Percentiles rank a stretch among this genome's conserved stretches.
These are phyloP conservation scores for Conus canariensis DNA, from an alignment of 2,888 invertebrate genomes.

Conservation along the genomic window DNA sequence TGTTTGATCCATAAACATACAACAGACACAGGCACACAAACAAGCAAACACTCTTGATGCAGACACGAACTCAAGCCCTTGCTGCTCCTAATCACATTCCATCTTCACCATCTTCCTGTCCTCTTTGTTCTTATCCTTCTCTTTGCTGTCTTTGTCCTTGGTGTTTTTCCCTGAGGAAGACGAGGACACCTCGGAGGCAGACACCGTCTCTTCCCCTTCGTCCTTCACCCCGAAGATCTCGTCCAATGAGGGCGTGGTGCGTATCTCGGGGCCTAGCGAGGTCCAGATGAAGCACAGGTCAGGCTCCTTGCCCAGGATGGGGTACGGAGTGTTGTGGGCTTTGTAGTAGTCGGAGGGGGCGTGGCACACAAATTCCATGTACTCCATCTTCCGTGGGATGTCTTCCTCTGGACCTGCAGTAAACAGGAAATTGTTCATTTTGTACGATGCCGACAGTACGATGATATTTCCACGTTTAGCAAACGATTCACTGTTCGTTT, in stretches of 20 bases:
- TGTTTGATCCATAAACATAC: no score
- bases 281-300: conserved; percentile 77
- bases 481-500: no score
- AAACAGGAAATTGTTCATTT: conserved; percentile 46
- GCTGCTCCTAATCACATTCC: conserved; percentile 32
- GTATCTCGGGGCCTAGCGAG: conserved; percentile 71
- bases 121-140: conserved; percentile 45
- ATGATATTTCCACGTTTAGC: no score
- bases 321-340: conserved; percentile 88
- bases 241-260: conserved; percentile 67
- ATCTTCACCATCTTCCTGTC: conserved; percentile 39
- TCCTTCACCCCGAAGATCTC: conserved; percentile 70
- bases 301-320: conserved; percentile 77
- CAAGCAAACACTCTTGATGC: no score
- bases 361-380: conserved; percentile 95
- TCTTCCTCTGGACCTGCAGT: conserved; percentile 92
- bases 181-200: background rate
- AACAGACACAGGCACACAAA: no score
- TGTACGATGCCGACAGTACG: no score
- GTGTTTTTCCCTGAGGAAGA: conserved; percentile 2
- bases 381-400: conserved; percentile 89
- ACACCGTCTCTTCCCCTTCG: conserved; percentile 38
- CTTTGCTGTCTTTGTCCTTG: conserved; percentile 43
- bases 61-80: no score
- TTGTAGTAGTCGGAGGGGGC: conserved; percentile 91